Evolutionary conservation across 2,797 vertebrate species (phyloP).

Genomic region (Helarctos malayanus): DNA sequence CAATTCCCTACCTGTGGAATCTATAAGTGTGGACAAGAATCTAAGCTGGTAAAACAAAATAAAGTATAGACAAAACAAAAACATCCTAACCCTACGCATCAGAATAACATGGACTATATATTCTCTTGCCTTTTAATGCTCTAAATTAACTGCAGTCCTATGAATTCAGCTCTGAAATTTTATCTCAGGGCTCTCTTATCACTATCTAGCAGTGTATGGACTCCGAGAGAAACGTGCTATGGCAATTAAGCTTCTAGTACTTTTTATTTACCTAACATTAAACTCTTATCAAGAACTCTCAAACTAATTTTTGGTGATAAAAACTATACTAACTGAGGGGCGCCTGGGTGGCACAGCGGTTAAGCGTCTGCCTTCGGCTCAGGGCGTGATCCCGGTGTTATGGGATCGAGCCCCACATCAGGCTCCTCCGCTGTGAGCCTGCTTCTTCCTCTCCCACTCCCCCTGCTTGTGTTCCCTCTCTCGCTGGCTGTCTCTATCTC

Average conservation of each 20-base stretch:
- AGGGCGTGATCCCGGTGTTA: no score
- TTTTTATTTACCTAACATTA: neutral
- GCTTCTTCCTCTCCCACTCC: no score
- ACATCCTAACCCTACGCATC: neutral
- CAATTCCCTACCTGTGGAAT: neutral
- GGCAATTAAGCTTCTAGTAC: neutral
- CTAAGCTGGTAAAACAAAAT: conserved; percentile 11
- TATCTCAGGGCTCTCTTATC: neutral
- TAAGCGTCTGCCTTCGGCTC: no score
- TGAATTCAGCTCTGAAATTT: neutral
- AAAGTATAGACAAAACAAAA: neutral
- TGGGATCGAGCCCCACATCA: no score
- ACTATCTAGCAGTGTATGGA: neutral
- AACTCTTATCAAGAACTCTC: neutral
- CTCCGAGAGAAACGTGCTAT: neutral
- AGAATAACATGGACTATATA: neutral
- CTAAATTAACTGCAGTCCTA: neutral
- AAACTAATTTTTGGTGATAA: conserved; percentile 12
- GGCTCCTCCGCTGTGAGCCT: no score
- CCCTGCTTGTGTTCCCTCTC: no score
- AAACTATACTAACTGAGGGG: neutral
- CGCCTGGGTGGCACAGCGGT: no score
- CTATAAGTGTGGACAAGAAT: neutral
- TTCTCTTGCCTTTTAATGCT: neutral
- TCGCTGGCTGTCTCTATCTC: no score